Conservation (phyloP, 2,797 vertebrate genomes). For the Crenuchus spilurus region DNA sequence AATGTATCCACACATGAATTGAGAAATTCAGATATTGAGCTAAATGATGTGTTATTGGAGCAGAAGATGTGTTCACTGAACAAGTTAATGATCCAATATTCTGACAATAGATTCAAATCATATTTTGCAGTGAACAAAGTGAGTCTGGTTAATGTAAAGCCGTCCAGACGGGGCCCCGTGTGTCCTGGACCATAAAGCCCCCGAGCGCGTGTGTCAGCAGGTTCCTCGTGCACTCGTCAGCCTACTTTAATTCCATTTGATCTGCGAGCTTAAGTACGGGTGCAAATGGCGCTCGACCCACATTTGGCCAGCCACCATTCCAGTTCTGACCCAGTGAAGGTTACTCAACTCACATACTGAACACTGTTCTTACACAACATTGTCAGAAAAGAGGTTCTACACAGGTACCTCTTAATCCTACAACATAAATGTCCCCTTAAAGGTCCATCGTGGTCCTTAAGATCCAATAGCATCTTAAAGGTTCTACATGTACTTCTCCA, state of each 20-base stretch:
- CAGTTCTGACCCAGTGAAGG: background rate
- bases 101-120: no score
- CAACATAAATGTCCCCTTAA: no score
- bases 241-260: slow-evolving; percentile 83
- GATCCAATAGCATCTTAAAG: no score
- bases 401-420: no score
- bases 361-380: background rate
- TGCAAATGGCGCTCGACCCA: slow-evolving; percentile 70
- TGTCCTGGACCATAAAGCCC: slow-evolving; percentile 55
- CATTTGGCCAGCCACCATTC: slow-evolving; percentile 42
- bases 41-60: no score
- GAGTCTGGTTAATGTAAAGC: slow-evolving; percentile 8
- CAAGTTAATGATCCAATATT: no score
- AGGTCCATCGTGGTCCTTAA: no score
- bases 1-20: no score
- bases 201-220: slow-evolving; percentile 80
- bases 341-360: background rate
- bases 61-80: no score
- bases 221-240: slow-evolving; percentile 74
- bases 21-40: no score
- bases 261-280: slow-evolving; percentile 77
- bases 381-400: background rate
- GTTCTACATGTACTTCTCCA: no score
- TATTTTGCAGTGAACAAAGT: no score
- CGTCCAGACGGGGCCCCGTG: background rate